A percentile compares a stretch with the other conserved stretches of the same genome.
Evolutionary conservation across 2,113 vertebrate genomes (phyloP).

Genomic region (Sander lucioperca): DNA sequence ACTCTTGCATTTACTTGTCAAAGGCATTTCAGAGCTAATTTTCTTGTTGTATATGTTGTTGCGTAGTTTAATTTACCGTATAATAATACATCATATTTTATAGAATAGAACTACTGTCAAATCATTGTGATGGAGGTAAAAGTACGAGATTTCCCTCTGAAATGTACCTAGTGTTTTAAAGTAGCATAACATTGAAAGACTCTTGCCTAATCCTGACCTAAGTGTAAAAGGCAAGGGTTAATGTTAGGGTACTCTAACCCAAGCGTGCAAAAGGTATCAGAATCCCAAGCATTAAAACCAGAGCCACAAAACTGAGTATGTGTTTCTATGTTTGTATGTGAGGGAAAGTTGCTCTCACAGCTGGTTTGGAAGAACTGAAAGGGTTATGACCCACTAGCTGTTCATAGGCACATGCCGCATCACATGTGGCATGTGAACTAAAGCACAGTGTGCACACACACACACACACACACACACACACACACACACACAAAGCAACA

Average conservation of each 20-base stretch:
- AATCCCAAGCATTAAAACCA: background rate
- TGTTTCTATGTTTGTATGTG: background rate
- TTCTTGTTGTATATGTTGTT: background rate
- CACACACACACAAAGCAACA: slow-evolving; percentile 11
- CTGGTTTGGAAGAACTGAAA: background rate
- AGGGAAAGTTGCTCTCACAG: background rate
- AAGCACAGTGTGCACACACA: slow-evolving; percentile 1
- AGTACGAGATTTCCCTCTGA: background rate
- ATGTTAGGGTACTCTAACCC: background rate
- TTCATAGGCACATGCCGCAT: slow-evolving; percentile 18
- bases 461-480: slow-evolving; percentile 5
- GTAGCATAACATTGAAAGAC: background rate
- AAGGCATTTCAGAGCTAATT: background rate
- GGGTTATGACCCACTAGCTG: slow-evolving; percentile 28
- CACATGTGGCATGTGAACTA: background rate
- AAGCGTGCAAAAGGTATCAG: background rate
- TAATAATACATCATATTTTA: background rate
- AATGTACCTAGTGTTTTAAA: no score
- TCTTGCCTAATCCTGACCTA: background rate
- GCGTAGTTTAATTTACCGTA: background rate
- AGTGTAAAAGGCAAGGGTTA: background rate
- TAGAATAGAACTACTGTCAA: background rate
- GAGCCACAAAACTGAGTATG: background rate
- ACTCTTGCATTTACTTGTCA: background rate
- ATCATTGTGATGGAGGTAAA: background rate